Evolutionary conservation across 1,140 invertebrate species (phyloP).

Genomic region (Calliphora vicina): DNA sequence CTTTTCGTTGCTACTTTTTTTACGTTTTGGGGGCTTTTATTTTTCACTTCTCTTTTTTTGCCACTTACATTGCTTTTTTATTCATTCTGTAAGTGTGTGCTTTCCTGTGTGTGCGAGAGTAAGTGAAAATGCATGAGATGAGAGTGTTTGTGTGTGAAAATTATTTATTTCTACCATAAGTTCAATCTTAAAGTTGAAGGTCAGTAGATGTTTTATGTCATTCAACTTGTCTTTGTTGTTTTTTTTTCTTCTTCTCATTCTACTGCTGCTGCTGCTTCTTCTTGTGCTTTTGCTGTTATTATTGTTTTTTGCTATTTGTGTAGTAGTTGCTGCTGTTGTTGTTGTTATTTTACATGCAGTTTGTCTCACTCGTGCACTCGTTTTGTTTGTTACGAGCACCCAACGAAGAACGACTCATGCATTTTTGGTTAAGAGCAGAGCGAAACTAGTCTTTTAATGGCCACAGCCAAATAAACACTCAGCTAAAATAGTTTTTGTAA

Average conservation of each 20-base stretch:
- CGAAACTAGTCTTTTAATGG: not conserved
- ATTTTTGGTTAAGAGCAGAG: no score
- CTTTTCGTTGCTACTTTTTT: no score
- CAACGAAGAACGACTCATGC: not conserved
- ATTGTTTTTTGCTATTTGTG: no score
- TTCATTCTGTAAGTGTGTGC: no score
- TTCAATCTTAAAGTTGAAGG: conserved; percentile 63
- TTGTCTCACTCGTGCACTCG: not conserved
- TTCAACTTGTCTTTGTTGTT: conserved; percentile 55
- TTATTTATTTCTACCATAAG: conserved; percentile 48
- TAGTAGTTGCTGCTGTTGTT: no score
- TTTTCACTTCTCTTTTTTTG: no score
- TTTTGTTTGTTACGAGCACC: not conserved
- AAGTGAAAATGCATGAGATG: not conserved
- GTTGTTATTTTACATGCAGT: no score
- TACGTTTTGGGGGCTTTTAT: no score
- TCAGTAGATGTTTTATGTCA: conserved; percentile 63
- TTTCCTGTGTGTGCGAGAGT: no score
- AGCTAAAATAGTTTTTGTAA: not conserved
- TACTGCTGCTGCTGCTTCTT: not conserved
- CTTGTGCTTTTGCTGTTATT: not conserved
- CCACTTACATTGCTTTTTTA: no score
- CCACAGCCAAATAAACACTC: not conserved
- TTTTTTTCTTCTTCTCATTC: not conserved
- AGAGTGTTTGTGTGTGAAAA: conserved; percentile 25